These are phyloP conservation scores for Vanessa cardui DNA, from an alignment of 2,888 invertebrate species.

Conservation along the genomic window DNA sequence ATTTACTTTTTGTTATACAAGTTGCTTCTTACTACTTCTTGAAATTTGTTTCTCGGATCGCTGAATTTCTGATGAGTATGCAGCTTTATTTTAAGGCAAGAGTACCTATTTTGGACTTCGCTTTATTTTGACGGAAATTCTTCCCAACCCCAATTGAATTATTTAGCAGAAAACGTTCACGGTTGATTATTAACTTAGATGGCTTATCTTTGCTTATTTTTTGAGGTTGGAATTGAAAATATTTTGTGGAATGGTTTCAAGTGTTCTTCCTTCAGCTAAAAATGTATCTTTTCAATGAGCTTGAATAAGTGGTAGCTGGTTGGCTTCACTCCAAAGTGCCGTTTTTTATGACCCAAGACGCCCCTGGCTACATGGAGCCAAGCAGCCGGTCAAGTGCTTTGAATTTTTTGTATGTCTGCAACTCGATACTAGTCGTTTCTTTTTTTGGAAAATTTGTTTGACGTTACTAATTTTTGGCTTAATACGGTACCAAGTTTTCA, in stretches of 20 bases:
- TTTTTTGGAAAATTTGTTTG: slow-evolving; percentile 16
- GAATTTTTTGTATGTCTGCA: slow-evolving; percentile 53
- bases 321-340: slow-evolving; percentile 77
- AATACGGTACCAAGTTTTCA: not conserved
- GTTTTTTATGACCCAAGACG: slow-evolving; percentile 70
- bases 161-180: slow-evolving; percentile 2
- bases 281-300: slow-evolving; percentile 68
- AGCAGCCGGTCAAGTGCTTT: slow-evolving; percentile 65
- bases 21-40: slow-evolving; percentile 10
- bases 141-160: slow-evolving; percentile 7
- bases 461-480: not conserved
- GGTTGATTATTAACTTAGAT: slow-evolving; percentile 2
- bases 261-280: slow-evolving; percentile 34
- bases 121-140: slow-evolving; percentile 10
- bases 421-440: slow-evolving; percentile 33
- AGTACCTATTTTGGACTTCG: not conserved
- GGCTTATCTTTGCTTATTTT: slow-evolving; percentile 17
- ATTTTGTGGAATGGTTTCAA: slow-evolving; percentile 30
- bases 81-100: slow-evolving; percentile 13
- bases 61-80: slow-evolving; percentile 15
- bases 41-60: slow-evolving; percentile 12
- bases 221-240: slow-evolving; percentile 14
- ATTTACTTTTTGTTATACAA: slow-evolving; percentile 1
- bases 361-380: slow-evolving; percentile 59
- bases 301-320: slow-evolving; percentile 60